phyloP scores from a whole-genome alignment of 2,888 invertebrate species.

The Eupithecia inturbata region DNA sequence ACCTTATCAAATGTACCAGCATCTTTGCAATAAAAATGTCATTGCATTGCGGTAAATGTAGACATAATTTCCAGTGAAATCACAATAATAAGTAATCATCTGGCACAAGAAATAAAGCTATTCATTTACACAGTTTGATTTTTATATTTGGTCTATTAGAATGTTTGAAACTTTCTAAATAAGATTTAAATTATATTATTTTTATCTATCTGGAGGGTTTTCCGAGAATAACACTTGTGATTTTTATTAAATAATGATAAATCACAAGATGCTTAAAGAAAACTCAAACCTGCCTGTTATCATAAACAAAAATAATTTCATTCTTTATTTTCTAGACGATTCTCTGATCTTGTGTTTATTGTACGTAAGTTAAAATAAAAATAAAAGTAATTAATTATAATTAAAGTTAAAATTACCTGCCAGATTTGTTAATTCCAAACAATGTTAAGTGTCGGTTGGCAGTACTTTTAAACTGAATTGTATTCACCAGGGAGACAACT shows the following conservation, averaged over 20 bases:
- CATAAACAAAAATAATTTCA: no score
- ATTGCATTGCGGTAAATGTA: background rate
- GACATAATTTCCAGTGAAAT: background rate
- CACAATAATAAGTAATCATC: background rate
- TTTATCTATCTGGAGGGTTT: background rate
- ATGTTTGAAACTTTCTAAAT: background rate
- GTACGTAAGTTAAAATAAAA: no score
- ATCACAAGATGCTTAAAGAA: background rate
- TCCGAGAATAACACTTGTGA: background rate
- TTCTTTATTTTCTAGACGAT: background rate
- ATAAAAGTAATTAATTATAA: no score
- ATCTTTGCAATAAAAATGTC: background rate
- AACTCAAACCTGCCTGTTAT: background rate
- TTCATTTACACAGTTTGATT: background rate
- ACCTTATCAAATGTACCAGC: slow-evolving; percentile 20
- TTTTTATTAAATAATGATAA: background rate
- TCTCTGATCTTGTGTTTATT: background rate
- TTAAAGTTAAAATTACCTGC: background rate
- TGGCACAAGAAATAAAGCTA: background rate
- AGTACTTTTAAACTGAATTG: background rate
- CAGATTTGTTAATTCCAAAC: background rate
- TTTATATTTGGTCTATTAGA: background rate
- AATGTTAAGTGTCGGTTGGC: background rate
- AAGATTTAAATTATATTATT: no score
- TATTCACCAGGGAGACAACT: slow-evolving; percentile 87